Conservation (phyloP, 2,888 invertebrate genomes). For the Chirona hameri region DNA sequence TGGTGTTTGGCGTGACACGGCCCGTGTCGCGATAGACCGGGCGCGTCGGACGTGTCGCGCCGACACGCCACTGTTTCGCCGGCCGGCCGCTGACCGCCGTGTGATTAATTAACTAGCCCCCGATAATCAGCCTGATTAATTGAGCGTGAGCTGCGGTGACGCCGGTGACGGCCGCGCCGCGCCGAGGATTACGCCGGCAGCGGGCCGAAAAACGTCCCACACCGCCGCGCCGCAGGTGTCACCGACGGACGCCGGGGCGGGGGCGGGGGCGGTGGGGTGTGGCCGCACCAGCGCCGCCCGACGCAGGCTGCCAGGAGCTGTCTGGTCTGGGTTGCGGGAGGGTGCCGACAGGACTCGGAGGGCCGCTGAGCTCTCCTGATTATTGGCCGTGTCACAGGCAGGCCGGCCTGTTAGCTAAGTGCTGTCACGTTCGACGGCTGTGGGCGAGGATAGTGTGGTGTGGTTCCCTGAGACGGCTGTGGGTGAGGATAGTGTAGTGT, state of each 20-base stretch:
- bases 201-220: too few relatives aligned
- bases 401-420: background rate
- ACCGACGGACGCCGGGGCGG: too few relatives aligned
- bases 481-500: too few relatives aligned
- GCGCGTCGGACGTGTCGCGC: background rate
- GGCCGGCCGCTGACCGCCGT: background rate
- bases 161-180: background rate
- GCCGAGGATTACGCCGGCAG: too few relatives aligned
- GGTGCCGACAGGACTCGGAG: background rate
- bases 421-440: too few relatives aligned
- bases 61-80: background rate
- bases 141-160: background rate
- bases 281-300: too few relatives aligned
- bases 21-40: background rate
- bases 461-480: too few relatives aligned
- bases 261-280: too few relatives aligned
- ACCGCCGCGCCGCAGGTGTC: too few relatives aligned
- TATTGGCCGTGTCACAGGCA: background rate
- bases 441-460: background rate
- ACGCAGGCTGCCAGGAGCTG: too few relatives aligned
- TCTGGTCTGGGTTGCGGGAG: background rate
- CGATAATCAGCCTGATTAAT: constrained; percentile 10
- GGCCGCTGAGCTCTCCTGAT: too few relatives aligned
- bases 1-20: background rate
- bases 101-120: background rate